phyloP scores from a whole-genome alignment of 2,888 invertebrate species.

The Hololepta plana region DNA sequence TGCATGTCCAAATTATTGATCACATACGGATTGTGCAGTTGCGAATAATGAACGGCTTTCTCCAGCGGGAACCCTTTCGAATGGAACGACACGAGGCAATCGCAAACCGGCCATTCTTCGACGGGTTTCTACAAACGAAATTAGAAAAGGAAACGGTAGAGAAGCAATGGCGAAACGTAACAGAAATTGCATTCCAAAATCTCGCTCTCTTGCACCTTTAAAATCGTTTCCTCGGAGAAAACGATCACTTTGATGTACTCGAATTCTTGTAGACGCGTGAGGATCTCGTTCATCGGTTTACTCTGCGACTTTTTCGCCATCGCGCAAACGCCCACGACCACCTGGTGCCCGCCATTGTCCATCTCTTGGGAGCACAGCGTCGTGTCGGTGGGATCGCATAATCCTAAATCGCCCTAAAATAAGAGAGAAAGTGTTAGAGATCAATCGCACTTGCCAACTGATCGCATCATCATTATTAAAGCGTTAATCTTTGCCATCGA shows the following conservation, averaged over 20 bases:
- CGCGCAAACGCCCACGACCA: constrained; percentile 96
- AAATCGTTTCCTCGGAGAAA: constrained; percentile 90
- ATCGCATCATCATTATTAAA: background rate
- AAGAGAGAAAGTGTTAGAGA: constrained; percentile 3
- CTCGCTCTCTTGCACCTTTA: constrained; percentile 41
- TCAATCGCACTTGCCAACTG: background rate
- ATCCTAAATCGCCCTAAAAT: constrained; percentile 56
- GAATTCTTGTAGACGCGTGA: constrained; percentile 88
- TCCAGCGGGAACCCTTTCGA: constrained; percentile 97
- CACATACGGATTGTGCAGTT: constrained; percentile 83
- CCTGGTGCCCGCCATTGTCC: constrained; percentile 61
- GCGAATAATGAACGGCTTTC: constrained; percentile 93
- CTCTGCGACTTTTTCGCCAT: constrained; percentile 99
- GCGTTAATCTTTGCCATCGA: background rate
- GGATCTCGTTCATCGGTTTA: constrained; percentile 98
- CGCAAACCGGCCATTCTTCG: constrained; percentile 95
- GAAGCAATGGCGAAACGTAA: constrained; percentile 2
- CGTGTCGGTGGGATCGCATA: constrained; percentile 42
- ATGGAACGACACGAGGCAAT: constrained; percentile 96
- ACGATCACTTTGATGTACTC: constrained; percentile 90
- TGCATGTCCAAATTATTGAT: constrained; percentile 98
- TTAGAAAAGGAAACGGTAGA: constrained; percentile 2
- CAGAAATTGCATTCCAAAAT: too few species aligned
- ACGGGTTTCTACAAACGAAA: constrained; percentile 56
- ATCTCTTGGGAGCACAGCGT: constrained; percentile 26